These are phyloP conservation scores for Hyles euphorbiae DNA, from an alignment of 1,140 invertebrate species.

Conservation along the genomic window DNA sequence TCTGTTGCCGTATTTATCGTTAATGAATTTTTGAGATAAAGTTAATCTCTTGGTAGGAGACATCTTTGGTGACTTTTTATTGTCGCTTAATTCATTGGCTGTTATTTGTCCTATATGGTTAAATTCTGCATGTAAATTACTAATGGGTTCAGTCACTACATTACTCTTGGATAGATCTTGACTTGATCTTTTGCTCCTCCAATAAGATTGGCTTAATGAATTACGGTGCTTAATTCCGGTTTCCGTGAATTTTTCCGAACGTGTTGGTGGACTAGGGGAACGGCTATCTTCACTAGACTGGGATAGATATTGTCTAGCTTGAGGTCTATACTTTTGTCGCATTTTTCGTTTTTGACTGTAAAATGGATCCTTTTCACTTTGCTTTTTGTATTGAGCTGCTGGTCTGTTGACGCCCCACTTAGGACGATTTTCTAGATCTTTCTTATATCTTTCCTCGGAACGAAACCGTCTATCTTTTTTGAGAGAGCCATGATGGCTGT, in stretches of 20 bases:
- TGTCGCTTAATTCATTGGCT: slow-evolving; percentile 38
- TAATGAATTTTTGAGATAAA: slow-evolving; percentile 73
- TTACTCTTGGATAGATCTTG: slow-evolving; percentile 47
- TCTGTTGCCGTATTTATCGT: slow-evolving; percentile 73
- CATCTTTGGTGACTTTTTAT: slow-evolving; percentile 55
- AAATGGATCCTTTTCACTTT: slow-evolving; percentile 85
- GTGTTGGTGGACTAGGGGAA: slow-evolving; percentile 68
- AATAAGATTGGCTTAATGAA: slow-evolving; percentile 69
- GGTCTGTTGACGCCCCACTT: slow-evolving; percentile 83
- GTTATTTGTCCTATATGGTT: slow-evolving; percentile 52
- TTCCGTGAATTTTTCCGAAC: slow-evolving; percentile 46
- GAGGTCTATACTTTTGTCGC: slow-evolving; percentile 73
- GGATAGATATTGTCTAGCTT: slow-evolving; percentile 71
- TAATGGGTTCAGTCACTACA: slow-evolving; percentile 40
- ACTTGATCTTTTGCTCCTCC: slow-evolving; percentile 61
- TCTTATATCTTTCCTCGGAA: slow-evolving; percentile 71
- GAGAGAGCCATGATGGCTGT: slow-evolving; percentile 48
- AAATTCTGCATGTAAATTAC: slow-evolving; percentile 46
- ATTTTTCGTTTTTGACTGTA: slow-evolving; percentile 81
- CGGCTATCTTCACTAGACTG: slow-evolving; percentile 78
- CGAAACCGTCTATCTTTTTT: slow-evolving; percentile 74
- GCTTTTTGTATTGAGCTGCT: slow-evolving; percentile 83
- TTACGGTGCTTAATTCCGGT: slow-evolving; percentile 48
- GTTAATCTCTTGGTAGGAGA: slow-evolving; percentile 58
- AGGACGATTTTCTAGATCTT: slow-evolving; percentile 77